Evolutionary conservation across 2,113 vertebrate genomes (phyloP), one percentile per base, ranked within the genome.

Genomic region (Melanotaenia duboulayi): DNA sequence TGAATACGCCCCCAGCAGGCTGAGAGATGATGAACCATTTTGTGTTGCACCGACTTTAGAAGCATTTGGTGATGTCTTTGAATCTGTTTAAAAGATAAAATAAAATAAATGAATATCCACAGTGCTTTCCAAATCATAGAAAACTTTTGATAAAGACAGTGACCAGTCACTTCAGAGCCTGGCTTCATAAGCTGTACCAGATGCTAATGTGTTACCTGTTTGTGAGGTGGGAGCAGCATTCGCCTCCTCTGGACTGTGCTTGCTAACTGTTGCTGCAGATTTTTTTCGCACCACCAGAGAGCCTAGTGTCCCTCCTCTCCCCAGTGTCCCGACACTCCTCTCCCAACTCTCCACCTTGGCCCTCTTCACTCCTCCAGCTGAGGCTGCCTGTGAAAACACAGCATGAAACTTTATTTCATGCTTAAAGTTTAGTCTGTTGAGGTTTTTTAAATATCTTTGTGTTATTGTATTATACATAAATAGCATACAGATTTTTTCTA

Each of bases 301-400:
- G 16, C 96, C 93, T 4, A 93, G 89, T 0, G 89, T 4, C 20
- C 62, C 91, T 54, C 71, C 52, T 35, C 77, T 76, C 0, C 90
- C 90, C 35, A 96, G 63, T 0, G 86, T 92, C 16, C 96, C 95
- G 0, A 96, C 92, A 0, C 96, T 96, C 16, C 81, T 86, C 77
- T 95, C 96, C 95, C 95, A 96, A 74, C 87, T 93, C 84, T 96
- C 95, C 0, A 46, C 68, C 68, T 93, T 96, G n/a, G 63, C 85
- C 76, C 78, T 96, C 89, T 96, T 95, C 25, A 76, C 44, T 64
- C 87, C 74, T 78, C 80, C 70, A 13, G 61, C 46, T 2, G 84
- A 55, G 16, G 71, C 5, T 11, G 64, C 83, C 94, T 94, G 74
- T 1, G 2, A 32, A 19, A 58, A 79, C 14, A 80, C 17, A 55